phyloP scores from a whole-genome alignment of 2,888 invertebrate genomes.

The Nomada fabriciana region DNA sequence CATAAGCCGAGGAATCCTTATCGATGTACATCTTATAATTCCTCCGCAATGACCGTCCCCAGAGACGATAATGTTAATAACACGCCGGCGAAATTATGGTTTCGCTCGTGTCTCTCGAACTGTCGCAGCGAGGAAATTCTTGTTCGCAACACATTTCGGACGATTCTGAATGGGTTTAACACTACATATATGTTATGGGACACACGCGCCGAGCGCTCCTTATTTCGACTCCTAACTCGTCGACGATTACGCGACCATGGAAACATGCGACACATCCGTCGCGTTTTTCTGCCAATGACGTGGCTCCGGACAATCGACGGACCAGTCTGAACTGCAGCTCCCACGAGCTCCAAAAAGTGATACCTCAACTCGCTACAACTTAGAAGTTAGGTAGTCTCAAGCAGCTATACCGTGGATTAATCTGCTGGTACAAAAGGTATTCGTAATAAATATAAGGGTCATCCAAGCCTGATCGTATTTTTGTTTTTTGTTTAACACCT shows the following conservation, averaged over 20 bases:
- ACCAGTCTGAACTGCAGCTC: neutral
- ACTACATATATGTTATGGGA: neutral
- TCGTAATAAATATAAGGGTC: too few relatives aligned
- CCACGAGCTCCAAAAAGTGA: neutral
- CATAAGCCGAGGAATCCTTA: constrained; percentile 62
- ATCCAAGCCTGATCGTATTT: too few relatives aligned
- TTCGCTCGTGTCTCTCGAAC: constrained; percentile 12
- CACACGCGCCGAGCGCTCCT: neutral
- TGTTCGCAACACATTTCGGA: neutral
- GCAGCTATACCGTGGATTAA: too few relatives aligned
- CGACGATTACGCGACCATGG: constrained; percentile 14
- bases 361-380: neutral
- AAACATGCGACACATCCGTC: constrained; percentile 24
- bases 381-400: neutral
- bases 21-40: constrained; percentile 58
- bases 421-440: too few relatives aligned
- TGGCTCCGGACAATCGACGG: constrained; percentile 5
- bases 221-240: neutral
- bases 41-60: constrained; percentile 51
- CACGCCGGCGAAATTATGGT: constrained; percentile 50
- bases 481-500: too few relatives aligned
- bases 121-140: constrained; percentile 1
- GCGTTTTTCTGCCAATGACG: constrained; percentile 27
- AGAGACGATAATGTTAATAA: constrained; percentile 46
- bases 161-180: neutral